Base-by-base conservation (phyloP, 2,113 vertebrate species). In the Capreolus pygargus region DNA sequence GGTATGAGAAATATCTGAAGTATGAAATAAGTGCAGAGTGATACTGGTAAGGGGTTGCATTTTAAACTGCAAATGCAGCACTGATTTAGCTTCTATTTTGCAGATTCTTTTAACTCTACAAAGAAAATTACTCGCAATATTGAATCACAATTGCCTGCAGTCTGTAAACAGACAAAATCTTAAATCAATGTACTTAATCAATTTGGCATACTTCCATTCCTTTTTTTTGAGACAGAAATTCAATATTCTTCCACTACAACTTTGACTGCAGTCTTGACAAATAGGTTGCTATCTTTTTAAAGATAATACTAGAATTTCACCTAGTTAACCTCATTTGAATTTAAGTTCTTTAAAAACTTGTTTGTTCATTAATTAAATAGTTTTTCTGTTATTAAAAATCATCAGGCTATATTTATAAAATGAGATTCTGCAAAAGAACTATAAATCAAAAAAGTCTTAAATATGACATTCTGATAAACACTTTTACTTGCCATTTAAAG, bases 401-500 rank as follows among this genome's bases (percentile, higher is more conserved):
- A 4, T 70, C 55, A 84, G 64, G 3, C 21, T 91, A 12, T 27
- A 57, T 86, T 97, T 93, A 74, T 55, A 33, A 94, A 96, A 52
- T 6, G 19, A 33, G 21, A 88, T 98, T 98, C 86, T 97, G 86
- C 79, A 94, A 95, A 98, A 95, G 81, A 86, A 78, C 83, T 47
- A 90, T 95, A 97, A 89, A 88, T 45, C 84, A 98, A 88, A 96
- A 96, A 98, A 97, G 47, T 7, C 61, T 97, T 97, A 78, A 86
- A 92, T 88, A 94, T 97, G 78, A 97, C 92, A 97, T 84, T 93
- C 86, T 97, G 14, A 92, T 79, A 70, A 86, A 28, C 88, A 84
- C 81, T 93, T 84, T 64, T 5, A 2, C 58, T 89, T 98, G 89
- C 81, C 89, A 43, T 96, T 97, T 96, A 96, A 90, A 95, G 70